Base-by-base conservation (phyloP, 2,113 vertebrate species). In the Equus przewalskii region DNA sequence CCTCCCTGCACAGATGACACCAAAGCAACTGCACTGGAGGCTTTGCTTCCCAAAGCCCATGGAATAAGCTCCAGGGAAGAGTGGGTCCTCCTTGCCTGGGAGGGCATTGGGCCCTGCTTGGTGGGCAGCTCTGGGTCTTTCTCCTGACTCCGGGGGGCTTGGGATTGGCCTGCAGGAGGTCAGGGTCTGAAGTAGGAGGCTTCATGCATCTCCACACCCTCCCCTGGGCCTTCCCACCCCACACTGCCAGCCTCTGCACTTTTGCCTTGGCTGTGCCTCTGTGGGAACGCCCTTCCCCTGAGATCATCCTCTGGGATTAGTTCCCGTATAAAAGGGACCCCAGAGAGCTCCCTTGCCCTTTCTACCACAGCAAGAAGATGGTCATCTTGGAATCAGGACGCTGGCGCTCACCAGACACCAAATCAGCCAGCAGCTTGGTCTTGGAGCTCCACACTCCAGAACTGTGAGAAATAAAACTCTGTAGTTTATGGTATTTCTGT, bases 1-100 rank as follows among this genome's bases (percentile, higher is more conserved):
- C 19, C 33, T 24, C 62, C 2, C 2, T 72, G 54, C 8, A 89
- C 7, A 88, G 75, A 96, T 62, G n/a, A 41, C 72, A 41, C 41
- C 22, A 24, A 98, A 78, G 12, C 16, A 26, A 44, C 0, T 51
- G 41, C 62, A 80, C 0, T 36, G 85, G 4, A 4, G n/a, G 21
- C 28, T 98, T 97, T 98, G 95, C 96, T 98, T 96, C 19, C 72
- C 22, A 6, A 0, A 44, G 36, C 7, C 19, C 83, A 12, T 24
- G 46, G 41, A 58, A 22, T 33, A 18, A 84, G 21, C 18, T 44
- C 16, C 16, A 33, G 22, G 9, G 44, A 11, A 46, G 18, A 1
- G 8, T 3, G 18, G 54, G 46, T 51, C 65, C 22, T 85, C 41
- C 44, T 70, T 51, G 85, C 18, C 67, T 91, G 73, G 16, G 30